Base-by-base conservation (phyloP, 1,140 invertebrate species). In the Xylocopa sonorina region DNA sequence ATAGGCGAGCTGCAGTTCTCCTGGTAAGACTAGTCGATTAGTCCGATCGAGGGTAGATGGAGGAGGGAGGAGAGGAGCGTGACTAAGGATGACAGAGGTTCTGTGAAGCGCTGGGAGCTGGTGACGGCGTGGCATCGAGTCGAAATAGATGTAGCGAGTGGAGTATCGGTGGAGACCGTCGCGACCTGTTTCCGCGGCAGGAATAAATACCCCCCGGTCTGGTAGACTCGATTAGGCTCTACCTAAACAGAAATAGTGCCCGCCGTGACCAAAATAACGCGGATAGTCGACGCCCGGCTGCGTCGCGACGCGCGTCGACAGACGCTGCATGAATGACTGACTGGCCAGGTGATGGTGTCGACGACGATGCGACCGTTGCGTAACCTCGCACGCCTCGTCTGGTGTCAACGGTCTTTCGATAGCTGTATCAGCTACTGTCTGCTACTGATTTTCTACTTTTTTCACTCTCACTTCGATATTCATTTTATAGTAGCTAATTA, bases 251-350 rank as follows among this genome's bases (percentile, higher is more conserved):
- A 75, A 75, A 75, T 75, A 75, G 72, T 64, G 72, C 53, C 43
- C 34, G 18, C 34, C 24, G 41, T 9, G 29, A 55, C 66, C n/a
- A 60, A 74, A 78, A 78, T 78, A 78, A 78, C 66, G 66, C 34
- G 55, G 66, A 24, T 18, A 16, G 51, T 24, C 43, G 64, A 48
- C 66, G 32, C 66, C 55, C 50, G 34, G 66, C 9, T 43, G 32
- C 32, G 32, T 27, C 67, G 38, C 24, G 43, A 29, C 66, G 55
- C 55, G 32, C 3, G 43, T 48, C 16, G 24, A 43, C 53, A 53
- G 27, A 51, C 24, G 66, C 14, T 18, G 43, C 55, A 58, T 78
- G 75, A 78, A 78, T 78, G 75, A 78, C 55, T 78, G 75, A 78
- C 74, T 68, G 48, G 74, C 75, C 67, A 75, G 60, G 72, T 75